Base-by-base conservation (phyloP, 2,888 invertebrate species). In the Athripsodes cinereus region DNA sequence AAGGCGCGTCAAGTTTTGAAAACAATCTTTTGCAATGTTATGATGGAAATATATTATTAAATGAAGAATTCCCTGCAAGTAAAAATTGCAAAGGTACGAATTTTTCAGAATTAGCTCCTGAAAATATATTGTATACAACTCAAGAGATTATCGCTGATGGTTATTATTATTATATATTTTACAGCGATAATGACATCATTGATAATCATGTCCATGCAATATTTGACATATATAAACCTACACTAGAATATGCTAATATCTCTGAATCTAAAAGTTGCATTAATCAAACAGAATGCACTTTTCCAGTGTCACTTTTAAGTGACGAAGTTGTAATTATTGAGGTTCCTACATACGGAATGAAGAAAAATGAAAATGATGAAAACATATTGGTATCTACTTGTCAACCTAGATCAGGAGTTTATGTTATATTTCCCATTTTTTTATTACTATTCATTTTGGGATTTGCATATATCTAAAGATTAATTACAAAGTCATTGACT, bases 141-240 rank as follows among this genome's bases (percentile, higher is more conserved):
- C 90, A 92, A 66, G 83, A 88, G 64, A 86, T 92, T 21, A 75
- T 81, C 35, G 78, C 82, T 53, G 87, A 90, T 69, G 92, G 91
- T 6, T 92, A 92, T 73, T 92, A 92, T 70, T 92, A 92, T 73
- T 92, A 92, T 67, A 90, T 92, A 65, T 92, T 92, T 73, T 92
- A 91, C 69, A 91, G 90, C 66, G 90, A 92, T 70, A 91, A 92
- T 73, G 91, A 90, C 70, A 76, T 85, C 65, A 84, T 87, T 10
- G 81, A 79, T 51, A 92, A 92, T 72, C 86, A 89, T 68, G 88
- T 92, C 66, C 88, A 91, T 72, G 89, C 88, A 5, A 81, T 90
- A 62, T 91, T 92, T 70, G 88, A 92, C 74, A 90, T 92, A 68
- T 86, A 86, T 67, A 92, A 92, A 67, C 90, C 91, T 13, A 88